phyloP scores from a whole-genome alignment of 2,888 invertebrate species.

The Pandemis heparana region DNA sequence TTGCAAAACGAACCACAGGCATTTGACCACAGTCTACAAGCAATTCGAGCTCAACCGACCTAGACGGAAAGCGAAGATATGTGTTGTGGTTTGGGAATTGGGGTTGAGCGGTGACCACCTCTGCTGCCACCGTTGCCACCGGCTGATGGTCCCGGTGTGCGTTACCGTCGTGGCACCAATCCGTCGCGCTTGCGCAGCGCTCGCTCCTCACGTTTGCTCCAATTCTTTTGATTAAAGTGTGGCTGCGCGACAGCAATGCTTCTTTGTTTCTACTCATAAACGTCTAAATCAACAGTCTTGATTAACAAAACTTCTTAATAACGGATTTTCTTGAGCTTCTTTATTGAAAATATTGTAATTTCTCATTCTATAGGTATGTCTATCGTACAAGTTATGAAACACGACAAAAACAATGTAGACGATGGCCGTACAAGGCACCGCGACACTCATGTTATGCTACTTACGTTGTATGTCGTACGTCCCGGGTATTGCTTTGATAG shows the following conservation, averaged over 20 bases:
- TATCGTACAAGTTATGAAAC: neutral
- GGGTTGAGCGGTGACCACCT: conserved; percentile 5
- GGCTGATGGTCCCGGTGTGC: neutral
- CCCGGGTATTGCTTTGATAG: conserved; percentile 10
- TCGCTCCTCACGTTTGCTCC: conserved; percentile 29
- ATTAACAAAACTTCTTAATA: neutral
- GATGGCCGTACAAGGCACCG: conserved; percentile 21
- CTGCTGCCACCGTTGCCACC: neutral
- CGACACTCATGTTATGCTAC: neutral
- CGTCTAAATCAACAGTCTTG: neutral
- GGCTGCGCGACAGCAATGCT: conserved; percentile 6
- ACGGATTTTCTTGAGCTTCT: neutral
- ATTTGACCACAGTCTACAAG: conserved; percentile 15
- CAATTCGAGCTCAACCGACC: conserved; percentile 21
- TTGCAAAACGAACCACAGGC: conserved; percentile 37
- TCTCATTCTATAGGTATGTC: neutral
- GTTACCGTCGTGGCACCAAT: conserved; percentile 27
- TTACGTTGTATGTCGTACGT: too few relatives aligned
- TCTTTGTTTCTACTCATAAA: conserved; percentile 19
- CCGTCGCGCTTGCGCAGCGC: neutral
- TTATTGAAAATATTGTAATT: neutral
- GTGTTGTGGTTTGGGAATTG: conserved; percentile 7
- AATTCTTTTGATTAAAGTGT: conserved; percentile 36
- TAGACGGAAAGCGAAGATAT: conserved; percentile 34
- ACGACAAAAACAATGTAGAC: neutral